A percentile compares a stretch with the other conserved stretches of the same genome.
Evolutionary conservation across 1,140 invertebrate species (phyloP).

Genomic region (Elymnias hypermnestra): DNA sequence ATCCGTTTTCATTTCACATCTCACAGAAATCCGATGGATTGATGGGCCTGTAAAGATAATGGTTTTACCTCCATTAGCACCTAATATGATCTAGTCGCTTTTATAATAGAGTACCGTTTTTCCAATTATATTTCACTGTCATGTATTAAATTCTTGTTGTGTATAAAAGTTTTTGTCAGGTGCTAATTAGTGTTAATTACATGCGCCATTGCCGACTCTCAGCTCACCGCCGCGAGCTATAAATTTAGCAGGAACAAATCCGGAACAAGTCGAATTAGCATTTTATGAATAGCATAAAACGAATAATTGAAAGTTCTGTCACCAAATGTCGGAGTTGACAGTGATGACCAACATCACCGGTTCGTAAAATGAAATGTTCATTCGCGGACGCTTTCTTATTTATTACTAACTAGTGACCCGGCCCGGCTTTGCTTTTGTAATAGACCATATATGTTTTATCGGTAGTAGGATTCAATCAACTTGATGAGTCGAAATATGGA

Average conservation of each 20-base stretch:
- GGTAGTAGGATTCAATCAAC: no score
- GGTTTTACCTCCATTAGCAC: conserved; percentile 50
- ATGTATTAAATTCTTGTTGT: conserved; percentile 3
- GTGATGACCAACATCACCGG: conserved; percentile 25
- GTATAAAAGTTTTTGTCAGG: conserved; percentile 47
- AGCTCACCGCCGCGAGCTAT: conserved; percentile 35
- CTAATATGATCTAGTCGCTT: conserved; percentile 19
- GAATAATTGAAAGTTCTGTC: conserved; percentile 48
- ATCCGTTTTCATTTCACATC: conserved; percentile 54
- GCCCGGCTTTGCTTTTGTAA: no score
- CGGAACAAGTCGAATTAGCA: conserved; percentile 52
- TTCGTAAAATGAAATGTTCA: conserved; percentile 18
- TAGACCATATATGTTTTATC: no score
- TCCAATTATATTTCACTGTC: conserved; percentile 21
- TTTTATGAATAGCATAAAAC: conserved; percentile 54
- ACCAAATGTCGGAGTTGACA: conserved; percentile 17
- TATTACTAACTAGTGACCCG: no score
- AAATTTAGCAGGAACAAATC: conserved; percentile 56
- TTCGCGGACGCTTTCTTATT: conserved; percentile 30
- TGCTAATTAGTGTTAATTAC: conserved; percentile 58
- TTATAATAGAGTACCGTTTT: conserved; percentile 19
- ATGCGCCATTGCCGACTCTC: conserved; percentile 33
- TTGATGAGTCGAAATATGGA: no score
- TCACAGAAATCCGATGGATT: conserved; percentile 21
- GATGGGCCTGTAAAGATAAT: conserved; percentile 31